phyloP scores from a whole-genome alignment of 2,113 vertebrate species.

The Chaetops frenatus region DNA sequence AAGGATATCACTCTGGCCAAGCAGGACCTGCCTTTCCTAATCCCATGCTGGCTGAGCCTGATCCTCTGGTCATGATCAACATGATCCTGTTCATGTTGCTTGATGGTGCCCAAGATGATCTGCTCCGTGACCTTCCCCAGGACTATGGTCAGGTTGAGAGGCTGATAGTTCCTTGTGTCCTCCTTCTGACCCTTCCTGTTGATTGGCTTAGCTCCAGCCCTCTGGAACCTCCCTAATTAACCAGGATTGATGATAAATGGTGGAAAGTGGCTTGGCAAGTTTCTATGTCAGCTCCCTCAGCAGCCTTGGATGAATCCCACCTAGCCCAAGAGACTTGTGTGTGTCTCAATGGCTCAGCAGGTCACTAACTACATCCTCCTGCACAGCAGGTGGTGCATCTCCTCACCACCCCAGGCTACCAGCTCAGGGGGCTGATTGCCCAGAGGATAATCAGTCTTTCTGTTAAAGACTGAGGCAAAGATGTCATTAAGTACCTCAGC shows the following conservation, averaged over 20 bases:
- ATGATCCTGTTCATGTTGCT: too few species aligned
- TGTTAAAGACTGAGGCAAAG: neutral
- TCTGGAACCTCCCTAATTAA: neutral
- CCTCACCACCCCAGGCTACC: neutral
- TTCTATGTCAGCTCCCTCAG: neutral
- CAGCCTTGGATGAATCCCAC: neutral
- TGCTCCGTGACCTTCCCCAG: neutral
- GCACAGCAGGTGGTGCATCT: neutral
- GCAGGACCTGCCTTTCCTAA: neutral
- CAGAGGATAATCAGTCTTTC: neutral
- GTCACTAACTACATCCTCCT: neutral
- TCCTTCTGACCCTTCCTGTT: neutral
- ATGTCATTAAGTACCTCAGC: neutral
- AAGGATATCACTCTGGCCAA: accelerated
- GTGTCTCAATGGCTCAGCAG: neutral
- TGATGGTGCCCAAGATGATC: neutral
- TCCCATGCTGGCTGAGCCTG: neutral
- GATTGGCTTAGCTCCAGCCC: neutral
- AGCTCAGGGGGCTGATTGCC: neutral
- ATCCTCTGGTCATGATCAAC: neutral
- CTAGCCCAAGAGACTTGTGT: accelerated
- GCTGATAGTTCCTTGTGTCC: neutral
- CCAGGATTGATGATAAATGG: neutral
- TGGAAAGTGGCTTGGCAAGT: neutral
- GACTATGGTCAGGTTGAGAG: neutral